These are phyloP conservation scores for Aquatica leii DNA, from an alignment of 2,888 invertebrate genomes.

Conservation along the genomic window DNA sequence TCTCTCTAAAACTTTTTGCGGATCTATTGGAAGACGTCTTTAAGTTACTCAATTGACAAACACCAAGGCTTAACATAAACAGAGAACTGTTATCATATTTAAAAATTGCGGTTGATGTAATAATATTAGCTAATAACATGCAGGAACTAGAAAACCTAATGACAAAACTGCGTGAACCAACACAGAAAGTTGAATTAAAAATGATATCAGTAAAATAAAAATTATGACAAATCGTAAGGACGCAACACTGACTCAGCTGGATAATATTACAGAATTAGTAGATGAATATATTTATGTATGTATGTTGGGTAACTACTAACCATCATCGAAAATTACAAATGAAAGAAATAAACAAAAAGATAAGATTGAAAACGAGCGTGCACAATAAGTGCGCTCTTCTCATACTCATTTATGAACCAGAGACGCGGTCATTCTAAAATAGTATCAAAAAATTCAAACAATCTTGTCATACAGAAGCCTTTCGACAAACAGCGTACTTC, in stretches of 20 bases:
- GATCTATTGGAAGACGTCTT: neutral
- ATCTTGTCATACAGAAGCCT: too few relatives aligned
- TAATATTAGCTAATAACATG: neutral
- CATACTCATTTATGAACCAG: neutral
- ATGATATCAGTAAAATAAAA: neutral
- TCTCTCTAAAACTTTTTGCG: neutral
- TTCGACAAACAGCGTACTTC: too few relatives aligned
- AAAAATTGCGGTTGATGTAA: slow-evolving; percentile 9
- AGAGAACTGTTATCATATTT: neutral
- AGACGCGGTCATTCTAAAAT: too few relatives aligned
- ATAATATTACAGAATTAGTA: slow-evolving; percentile 3
- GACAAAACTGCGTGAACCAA: neutral
- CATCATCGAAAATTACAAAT: neutral
- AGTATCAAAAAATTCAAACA: too few relatives aligned
- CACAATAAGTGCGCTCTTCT: neutral
- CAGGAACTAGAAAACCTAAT: slow-evolving; percentile 1
- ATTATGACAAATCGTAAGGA: neutral
- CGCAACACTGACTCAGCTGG: neutral
- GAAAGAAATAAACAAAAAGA: neutral
- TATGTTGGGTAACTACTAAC: neutral
- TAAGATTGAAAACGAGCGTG: neutral
- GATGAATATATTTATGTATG: neutral
- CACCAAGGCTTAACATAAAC: slow-evolving; percentile 1
- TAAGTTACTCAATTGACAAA: neutral
- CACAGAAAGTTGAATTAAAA: slow-evolving; percentile 1